phyloP scores from a whole-genome alignment of 2,797 vertebrate genomes.

The Macrochelys suwanniensis region DNA sequence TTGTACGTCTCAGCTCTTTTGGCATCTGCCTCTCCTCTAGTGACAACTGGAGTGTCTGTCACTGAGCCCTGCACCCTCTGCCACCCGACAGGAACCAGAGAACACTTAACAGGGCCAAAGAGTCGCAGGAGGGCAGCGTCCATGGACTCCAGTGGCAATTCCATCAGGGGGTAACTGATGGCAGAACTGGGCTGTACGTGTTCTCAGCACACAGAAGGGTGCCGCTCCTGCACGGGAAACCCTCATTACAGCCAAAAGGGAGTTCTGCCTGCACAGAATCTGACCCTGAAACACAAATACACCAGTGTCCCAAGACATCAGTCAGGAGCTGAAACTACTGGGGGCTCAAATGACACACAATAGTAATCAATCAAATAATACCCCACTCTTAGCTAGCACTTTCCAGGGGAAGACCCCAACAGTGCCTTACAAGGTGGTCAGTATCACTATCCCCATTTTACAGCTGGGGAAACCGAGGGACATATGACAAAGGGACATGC shows the following conservation, averaged over 20 bases:
- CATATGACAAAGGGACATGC: no score
- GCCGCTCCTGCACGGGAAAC: not conserved
- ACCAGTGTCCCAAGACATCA: not conserved
- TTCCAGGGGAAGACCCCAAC: no score
- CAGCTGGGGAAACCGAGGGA: not conserved
- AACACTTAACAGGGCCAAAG: not conserved
- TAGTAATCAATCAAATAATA: not conserved
- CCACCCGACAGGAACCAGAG: not conserved
- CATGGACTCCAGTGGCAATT: not conserved
- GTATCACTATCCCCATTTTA: not conserved
- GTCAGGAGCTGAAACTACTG: not conserved
- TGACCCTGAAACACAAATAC: not conserved
- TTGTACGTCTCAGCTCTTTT: not conserved
- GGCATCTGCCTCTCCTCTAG: not conserved
- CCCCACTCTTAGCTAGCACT: no score
- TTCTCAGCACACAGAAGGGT: not conserved
- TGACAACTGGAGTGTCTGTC: not conserved
- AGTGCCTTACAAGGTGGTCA: no score
- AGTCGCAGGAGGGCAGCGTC: not conserved
- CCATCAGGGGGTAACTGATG: not conserved
- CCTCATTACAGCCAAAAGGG: not conserved
- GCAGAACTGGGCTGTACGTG: not conserved
- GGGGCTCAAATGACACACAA: not conserved
- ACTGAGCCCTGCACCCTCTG: not conserved
- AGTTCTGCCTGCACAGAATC: not conserved